Percentiles rank a stretch among this genome's conserved stretches.
Evolutionary conservation across 1,140 invertebrate species (phyloP).

Genomic region (Atta cephalotes): DNA sequence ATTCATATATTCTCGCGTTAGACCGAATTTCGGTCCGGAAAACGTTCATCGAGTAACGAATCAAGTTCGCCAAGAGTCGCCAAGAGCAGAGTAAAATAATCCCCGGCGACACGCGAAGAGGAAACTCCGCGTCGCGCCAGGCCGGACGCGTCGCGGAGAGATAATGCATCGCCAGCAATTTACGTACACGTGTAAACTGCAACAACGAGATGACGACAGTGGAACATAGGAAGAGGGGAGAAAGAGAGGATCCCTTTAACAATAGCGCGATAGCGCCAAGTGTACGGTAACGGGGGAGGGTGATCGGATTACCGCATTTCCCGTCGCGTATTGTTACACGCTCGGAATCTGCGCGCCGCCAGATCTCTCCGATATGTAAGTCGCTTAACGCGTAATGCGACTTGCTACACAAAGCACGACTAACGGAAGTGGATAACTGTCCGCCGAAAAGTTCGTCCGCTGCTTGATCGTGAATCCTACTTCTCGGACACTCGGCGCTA

Average conservation of each 20-base stretch:
- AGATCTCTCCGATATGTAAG: constrained; percentile 47
- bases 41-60: background rate
- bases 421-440: constrained; percentile 46
- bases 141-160: constrained; percentile 15
- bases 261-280: constrained; percentile 34
- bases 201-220: background rate
- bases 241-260: constrained; percentile 19
- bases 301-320: constrained; percentile 64
- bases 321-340: constrained; percentile 62
- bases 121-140: constrained; percentile 17
- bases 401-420: constrained; percentile 45
- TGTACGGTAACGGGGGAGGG: background rate
- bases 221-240: background rate
- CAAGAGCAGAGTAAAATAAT: constrained; percentile 39
- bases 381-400: constrained; percentile 56
- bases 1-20: background rate
- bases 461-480: background rate
- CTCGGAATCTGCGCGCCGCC: constrained; percentile 49
- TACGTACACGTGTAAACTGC: constrained; percentile 42
- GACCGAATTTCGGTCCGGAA: background rate
- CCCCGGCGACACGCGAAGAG: constrained; percentile 34
- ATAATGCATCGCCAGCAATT: constrained; percentile 52
- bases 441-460: constrained; percentile 49
- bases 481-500: constrained; percentile 1
- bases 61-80: background rate